These are phyloP conservation scores for Eriocheir sinensis DNA, from an alignment of 1,140 invertebrate genomes.

Conservation along the genomic window DNA sequence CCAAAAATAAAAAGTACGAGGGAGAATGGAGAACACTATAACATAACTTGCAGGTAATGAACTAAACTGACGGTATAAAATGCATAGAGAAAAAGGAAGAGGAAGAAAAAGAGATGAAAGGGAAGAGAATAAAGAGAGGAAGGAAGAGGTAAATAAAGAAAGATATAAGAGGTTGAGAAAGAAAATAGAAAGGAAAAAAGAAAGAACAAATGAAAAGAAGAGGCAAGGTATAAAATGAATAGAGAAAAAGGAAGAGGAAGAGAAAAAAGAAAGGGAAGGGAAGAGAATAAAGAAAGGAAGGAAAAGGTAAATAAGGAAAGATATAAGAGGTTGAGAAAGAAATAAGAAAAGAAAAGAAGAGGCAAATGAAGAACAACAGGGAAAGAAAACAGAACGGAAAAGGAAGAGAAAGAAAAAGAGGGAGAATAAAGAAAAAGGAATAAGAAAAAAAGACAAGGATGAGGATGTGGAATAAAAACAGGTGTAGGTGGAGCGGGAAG, in stretches of 20 bases:
- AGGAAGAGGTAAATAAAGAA: too few species aligned
- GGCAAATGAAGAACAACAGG: background rate
- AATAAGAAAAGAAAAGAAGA: too few species aligned
- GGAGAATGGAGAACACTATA: too few species aligned
- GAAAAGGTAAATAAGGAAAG: background rate
- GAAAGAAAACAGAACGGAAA: background rate
- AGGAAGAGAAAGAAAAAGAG: background rate
- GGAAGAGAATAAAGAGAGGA: background rate
- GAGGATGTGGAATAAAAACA: too few species aligned
- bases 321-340: too few species aligned
- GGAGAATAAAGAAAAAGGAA: background rate
- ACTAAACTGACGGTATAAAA: too few species aligned
- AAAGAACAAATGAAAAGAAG: too few species aligned
- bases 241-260: background rate
- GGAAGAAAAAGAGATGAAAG: background rate
- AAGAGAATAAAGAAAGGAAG: background rate
- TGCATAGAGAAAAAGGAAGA: too few species aligned
- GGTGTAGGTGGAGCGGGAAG: background rate
- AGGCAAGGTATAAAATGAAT: too few species aligned
- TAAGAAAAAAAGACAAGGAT: background rate
- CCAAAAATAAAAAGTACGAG: too few species aligned
- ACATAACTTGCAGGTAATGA: too few species aligned
- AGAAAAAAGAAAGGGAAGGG: background rate
- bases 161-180: too few species aligned
- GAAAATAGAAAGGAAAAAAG: background rate